Percentiles rank a stretch among this genome's conserved stretches.
phyloP scores from a whole-genome alignment of 2,888 invertebrate genomes.

The Phlogophora meticulosa region DNA sequence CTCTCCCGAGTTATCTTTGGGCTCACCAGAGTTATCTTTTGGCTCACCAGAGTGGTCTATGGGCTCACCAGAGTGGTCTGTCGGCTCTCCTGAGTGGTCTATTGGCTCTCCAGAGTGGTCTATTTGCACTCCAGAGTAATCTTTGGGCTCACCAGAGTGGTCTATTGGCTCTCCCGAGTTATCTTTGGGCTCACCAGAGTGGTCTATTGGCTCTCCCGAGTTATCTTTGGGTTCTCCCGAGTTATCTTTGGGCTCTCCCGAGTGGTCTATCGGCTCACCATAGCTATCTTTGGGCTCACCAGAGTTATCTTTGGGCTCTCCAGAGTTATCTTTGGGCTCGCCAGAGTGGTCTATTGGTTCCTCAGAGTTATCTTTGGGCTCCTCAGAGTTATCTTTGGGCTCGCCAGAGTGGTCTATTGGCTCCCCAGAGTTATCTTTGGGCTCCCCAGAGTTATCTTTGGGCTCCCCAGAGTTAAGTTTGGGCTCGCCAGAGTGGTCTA shows the following conservation, averaged over 20 bases:
- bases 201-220: background rate
- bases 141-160: background rate
- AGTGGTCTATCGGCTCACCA: background rate
- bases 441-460: background rate
- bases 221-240: background rate
- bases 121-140: background rate
- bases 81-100: background rate
- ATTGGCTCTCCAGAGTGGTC: background rate
- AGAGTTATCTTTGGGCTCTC: too few species aligned
- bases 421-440: background rate
- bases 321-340: background rate
- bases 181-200: background rate
- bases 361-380: background rate
- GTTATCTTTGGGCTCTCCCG: background rate
- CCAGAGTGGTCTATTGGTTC: background rate
- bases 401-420: background rate
- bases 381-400: background rate
- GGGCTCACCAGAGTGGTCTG: background rate
- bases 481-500: background rate
- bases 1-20: background rate
- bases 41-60: background rate
- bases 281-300: background rate
- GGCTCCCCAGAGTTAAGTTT: background rate
- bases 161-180: background rate
- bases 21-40: background rate